A percentile compares a stretch with the other conserved stretches of the same genome.
phyloP scores from a whole-genome alignment of 1,140 invertebrate genomes.

The Procambarus clarkii region DNA sequence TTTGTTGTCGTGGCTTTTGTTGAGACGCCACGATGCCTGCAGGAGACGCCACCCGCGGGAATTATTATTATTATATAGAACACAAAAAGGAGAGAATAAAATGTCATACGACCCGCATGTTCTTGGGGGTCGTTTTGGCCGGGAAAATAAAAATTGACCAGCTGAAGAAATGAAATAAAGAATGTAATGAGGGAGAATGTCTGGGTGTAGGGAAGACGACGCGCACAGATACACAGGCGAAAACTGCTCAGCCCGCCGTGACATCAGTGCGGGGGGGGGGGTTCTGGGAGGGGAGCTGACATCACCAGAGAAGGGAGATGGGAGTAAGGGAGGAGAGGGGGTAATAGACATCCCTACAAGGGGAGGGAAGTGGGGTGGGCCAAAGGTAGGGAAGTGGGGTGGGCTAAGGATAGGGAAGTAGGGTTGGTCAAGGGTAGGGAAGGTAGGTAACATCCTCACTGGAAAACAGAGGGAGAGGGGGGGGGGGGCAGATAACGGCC shows the following conservation, averaged over 20 bases:
- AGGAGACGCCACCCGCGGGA: constrained; percentile 17
- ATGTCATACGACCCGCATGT: constrained; percentile 9
- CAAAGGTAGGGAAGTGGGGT: too few relatives aligned
- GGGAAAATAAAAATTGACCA: constrained; percentile 33
- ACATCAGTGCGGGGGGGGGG: neutral
- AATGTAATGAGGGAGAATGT: constrained; percentile 11
- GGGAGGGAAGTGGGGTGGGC: too few relatives aligned
- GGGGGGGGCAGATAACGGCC: too few relatives aligned
- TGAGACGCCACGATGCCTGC: constrained; percentile 6
- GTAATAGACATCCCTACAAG: too few relatives aligned
- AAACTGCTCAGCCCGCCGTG: neutral
- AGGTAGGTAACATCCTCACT: too few relatives aligned
- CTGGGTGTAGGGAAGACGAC: neutral
- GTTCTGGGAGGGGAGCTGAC: too few relatives aligned
- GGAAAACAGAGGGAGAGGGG: too few relatives aligned
- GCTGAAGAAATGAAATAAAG: constrained; percentile 20
- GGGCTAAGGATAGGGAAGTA: too few relatives aligned
- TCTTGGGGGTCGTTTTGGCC: neutral
- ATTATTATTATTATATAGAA: neutral
- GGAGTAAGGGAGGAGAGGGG: too few relatives aligned
- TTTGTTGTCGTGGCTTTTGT: constrained; percentile 30
- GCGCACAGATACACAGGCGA: neutral
- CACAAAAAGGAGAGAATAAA: neutral
- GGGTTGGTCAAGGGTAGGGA: too few relatives aligned
- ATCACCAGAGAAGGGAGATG: too few relatives aligned